These are phyloP conservation scores for Nasonovia ribisnigri DNA, from an alignment of 2,888 invertebrate species.

Conservation along the genomic window DNA sequence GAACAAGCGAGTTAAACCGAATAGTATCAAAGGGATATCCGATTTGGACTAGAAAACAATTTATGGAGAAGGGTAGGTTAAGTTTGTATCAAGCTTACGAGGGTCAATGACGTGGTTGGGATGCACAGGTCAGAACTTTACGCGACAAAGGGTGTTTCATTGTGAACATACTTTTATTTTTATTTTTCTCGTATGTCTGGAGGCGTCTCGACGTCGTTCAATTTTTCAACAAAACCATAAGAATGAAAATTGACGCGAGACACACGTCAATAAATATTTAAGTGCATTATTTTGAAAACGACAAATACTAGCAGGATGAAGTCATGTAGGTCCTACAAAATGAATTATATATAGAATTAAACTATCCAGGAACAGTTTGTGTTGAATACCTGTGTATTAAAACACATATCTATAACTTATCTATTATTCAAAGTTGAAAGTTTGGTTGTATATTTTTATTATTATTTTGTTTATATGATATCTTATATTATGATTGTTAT, in stretches of 20 bases:
- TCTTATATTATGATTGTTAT: not conserved
- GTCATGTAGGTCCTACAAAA: not conserved
- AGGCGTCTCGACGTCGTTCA: not conserved
- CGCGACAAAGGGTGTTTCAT: constrained; percentile 34
- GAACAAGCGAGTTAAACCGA: not conserved
- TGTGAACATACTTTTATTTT: constrained; percentile 13
- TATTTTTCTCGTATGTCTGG: not conserved
- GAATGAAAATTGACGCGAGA: not conserved
- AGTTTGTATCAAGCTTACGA: not conserved
- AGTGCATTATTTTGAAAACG: constrained; percentile 16
- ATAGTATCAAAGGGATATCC: not conserved
- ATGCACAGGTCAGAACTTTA: constrained; percentile 39
- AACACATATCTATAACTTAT: not conserved
- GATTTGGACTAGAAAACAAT: constrained; percentile 31
- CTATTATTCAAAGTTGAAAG: not conserved
- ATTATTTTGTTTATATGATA: too few relatives aligned
- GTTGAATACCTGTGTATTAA: not conserved
- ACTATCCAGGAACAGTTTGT: not conserved
- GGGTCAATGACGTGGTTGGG: constrained; percentile 5
- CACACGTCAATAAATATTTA: constrained; percentile 11
- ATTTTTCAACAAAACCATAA: constrained; percentile 9
- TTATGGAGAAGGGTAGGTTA: constrained; percentile 57
- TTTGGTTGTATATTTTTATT: not conserved
- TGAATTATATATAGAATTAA: not conserved
- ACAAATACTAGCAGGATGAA: not conserved